Conservation (phyloP, 2,888 invertebrate genomes). For the Pherbina coryleti region DNA sequence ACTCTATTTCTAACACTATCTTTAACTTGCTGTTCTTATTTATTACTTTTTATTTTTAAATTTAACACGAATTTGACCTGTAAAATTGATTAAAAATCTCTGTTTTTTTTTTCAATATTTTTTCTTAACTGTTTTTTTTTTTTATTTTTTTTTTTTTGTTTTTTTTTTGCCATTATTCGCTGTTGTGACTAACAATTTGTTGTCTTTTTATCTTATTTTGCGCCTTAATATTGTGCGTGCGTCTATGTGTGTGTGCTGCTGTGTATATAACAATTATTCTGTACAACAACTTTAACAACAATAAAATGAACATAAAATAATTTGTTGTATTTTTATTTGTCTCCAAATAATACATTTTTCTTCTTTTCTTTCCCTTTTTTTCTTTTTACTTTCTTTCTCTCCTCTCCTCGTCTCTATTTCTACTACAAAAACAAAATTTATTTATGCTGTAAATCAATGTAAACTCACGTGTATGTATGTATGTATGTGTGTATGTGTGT, state of each 20-base stretch:
- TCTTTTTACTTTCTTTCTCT: not conserved
- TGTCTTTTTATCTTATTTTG: conserved; percentile 38
- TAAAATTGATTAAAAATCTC: conserved; percentile 27
- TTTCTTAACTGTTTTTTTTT: not conserved
- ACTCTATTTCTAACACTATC: not conserved
- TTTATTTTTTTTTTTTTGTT: conserved; percentile 2
- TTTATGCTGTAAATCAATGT: conserved; percentile 47
- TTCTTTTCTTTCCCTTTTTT: conserved; percentile 25
- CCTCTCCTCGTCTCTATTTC: conserved; percentile 18
- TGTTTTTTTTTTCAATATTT: not conserved
- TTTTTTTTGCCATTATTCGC: not conserved
- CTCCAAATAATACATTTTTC: not conserved
- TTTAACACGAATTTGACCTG: conserved; percentile 22
- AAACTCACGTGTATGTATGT: conserved; percentile 23
- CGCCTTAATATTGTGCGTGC: conserved; percentile 22
- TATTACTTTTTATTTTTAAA: conserved; percentile 26
- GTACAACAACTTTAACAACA: not conserved
- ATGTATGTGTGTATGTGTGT: not conserved
- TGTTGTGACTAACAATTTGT: conserved; percentile 43
- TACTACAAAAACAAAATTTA: conserved; percentile 27
- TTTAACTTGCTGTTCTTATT: not conserved
- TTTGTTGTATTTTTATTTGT: not conserved
- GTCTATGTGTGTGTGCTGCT: conserved; percentile 12
- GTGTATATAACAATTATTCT: conserved; percentile 27
- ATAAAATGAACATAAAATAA: not conserved